Evolutionary conservation across 1,140 invertebrate genomes (phyloP).

Genomic region (Eriosoma lanigerum): DNA sequence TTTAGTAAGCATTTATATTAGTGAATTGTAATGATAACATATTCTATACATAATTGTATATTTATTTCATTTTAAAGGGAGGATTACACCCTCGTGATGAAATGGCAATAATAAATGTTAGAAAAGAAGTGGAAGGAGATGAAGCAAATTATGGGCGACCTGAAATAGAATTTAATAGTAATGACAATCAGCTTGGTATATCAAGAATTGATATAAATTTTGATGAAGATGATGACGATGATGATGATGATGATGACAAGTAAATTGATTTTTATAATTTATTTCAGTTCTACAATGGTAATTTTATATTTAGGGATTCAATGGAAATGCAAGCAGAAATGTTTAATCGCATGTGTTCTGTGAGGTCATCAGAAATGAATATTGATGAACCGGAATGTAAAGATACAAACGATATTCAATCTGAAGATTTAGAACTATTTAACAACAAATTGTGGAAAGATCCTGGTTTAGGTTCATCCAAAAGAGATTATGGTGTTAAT

Average conservation of each 20-base stretch:
- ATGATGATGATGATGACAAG: constrained; percentile 34
- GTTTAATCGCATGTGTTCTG: constrained; percentile 45
- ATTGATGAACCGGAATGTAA: constrained; percentile 1
- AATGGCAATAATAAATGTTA: constrained; percentile 19
- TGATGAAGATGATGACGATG: constrained; percentile 36
- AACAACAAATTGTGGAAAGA: constrained; percentile 33
- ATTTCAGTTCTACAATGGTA: not conserved
- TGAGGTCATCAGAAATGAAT: constrained; percentile 36
- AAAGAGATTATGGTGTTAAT: constrained; percentile 12
- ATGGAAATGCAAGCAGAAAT: constrained; percentile 35
- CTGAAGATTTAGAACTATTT: not conserved
- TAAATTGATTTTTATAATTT: not conserved
- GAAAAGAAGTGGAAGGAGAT: constrained; percentile 34
- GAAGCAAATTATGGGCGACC: constrained; percentile 28
- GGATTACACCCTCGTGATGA: constrained; percentile 39
- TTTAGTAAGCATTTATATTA: not conserved
- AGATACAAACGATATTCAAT: not conserved
- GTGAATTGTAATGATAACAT: no score
- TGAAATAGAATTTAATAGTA: constrained; percentile 43
- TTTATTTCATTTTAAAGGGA: constrained; percentile 20
- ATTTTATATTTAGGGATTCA: constrained; percentile 32
- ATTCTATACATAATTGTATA: not conserved
- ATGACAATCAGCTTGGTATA: constrained; percentile 30
- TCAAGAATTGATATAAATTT: constrained; percentile 33
- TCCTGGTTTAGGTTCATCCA: not conserved